phyloP scores from a whole-genome alignment of 2,888 invertebrate genomes.

The Encarsia formosa region DNA sequence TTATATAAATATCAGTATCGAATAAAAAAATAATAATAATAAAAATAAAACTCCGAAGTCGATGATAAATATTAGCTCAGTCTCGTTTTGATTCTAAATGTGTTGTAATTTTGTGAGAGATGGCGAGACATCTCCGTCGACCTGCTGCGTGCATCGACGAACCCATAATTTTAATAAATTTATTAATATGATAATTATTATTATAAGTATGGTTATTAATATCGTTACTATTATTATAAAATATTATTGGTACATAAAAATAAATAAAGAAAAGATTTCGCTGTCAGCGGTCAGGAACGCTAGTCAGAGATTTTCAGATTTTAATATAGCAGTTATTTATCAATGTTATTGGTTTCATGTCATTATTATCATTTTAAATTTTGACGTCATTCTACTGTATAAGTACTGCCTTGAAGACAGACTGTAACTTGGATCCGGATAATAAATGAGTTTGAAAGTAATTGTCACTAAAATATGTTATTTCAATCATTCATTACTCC shows the following conservation, averaged over 20 bases:
- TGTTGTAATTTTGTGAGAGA: constrained; percentile 6
- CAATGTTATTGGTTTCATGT: constrained; percentile 23
- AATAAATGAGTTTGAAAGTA: constrained; percentile 40
- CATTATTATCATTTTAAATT: constrained; percentile 22
- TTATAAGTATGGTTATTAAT: constrained; percentile 4
- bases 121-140: constrained; percentile 6
- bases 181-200: constrained; percentile 12
- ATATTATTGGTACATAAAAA: constrained; percentile 1
- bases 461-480: too few relatives aligned
- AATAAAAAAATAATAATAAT: neutral
- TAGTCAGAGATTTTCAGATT: constrained; percentile 20
- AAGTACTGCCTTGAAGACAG: constrained; percentile 45
- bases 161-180: constrained; percentile 10
- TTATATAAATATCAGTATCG: constrained; percentile 21
- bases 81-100: constrained; percentile 21
- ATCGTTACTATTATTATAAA: constrained; percentile 10
- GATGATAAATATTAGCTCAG: constrained; percentile 7
- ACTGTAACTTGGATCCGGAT: constrained; percentile 44
- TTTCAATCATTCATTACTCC: too few relatives aligned
- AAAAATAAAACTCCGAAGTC: constrained; percentile 11
- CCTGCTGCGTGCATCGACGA: constrained; percentile 12
- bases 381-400: constrained; percentile 36
- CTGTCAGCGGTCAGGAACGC: constrained; percentile 19
- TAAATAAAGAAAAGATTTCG: constrained; percentile 9
- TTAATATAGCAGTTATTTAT: constrained; percentile 22